Evolutionary conservation across 1,140 invertebrate genomes (phyloP), one percentile per base, ranked within the genome.

Genomic region (Anastrepha obliqua): DNA sequence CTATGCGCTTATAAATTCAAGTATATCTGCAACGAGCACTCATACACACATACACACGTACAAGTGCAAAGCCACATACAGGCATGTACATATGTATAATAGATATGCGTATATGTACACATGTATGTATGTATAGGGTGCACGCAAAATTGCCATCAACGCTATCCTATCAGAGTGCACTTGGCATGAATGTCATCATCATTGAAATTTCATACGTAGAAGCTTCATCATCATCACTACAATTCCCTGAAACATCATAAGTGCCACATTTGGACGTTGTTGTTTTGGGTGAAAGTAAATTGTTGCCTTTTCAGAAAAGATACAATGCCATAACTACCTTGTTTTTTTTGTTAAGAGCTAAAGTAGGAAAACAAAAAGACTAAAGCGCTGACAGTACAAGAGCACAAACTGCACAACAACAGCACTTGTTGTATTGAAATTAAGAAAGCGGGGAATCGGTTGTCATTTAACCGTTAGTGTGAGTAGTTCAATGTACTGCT

Each of bases 281-380:
- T 81, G 44, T 81, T 55, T 55, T 81, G 42, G 74, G 74, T 81
- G 74, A 81, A 81, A 81, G 74, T 81, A 55, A 81, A 81, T 81
- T 81, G 74, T 81, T 81, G 74, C 17, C 70, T 74, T 74, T 74
- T 74, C 44, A 51, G 39, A 9, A n/a, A 74, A 74, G 70, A 47
- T 74, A 74, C 70, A 74, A 74, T 74, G 44, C 44, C 39, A 47
- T 74, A 74, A 74, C 70, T 74, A 74, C 70, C 70, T 74, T 62
- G 9, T 62, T 62, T 74, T 74, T 74, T 8, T 29, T 51, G 70
- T 15, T 74, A 55, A 81, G 47, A 81, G 47, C 74, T 81, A 81
- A 81, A 81, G 74, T 81, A 81, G 74, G 51, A 81, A 55, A 81
- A 81, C 47, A 81, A 81, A 81, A 81, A 81, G 51, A 15, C 47